These are phyloP conservation scores for Cossypha polioptera DNA, from an alignment of 2,797 vertebrate species.

Conservation along the genomic window DNA sequence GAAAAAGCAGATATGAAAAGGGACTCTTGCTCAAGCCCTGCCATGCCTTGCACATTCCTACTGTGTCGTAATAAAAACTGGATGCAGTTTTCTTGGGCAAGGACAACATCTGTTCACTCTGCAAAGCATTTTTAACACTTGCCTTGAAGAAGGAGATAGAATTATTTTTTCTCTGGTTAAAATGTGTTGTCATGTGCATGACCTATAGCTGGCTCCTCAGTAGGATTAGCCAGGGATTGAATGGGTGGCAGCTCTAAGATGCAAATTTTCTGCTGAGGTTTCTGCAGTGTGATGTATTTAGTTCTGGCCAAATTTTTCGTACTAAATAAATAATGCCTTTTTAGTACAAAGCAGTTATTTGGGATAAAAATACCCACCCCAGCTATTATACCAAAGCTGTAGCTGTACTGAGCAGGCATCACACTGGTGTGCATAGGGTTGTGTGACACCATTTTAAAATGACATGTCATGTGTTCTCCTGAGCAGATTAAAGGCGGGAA, in stretches of 20 bases:
- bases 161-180: neutral
- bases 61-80: neutral
- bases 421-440: no score
- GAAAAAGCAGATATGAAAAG: neutral
- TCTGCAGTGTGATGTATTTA: neutral
- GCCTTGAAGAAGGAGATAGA: neutral
- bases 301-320: neutral
- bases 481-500: slow-evolving; percentile 90
- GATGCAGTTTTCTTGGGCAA: neutral
- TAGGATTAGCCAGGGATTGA: neutral
- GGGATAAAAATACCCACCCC: neutral
- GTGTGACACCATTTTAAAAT: neutral
- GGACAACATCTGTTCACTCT: neutral
- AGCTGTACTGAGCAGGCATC: neutral
- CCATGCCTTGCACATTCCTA: neutral
- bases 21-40: neutral
- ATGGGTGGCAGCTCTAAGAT: neutral
- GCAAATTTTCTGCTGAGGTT: neutral
- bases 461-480: rapidly evolving
- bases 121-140: neutral
- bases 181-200: neutral
- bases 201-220: neutral
- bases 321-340: neutral
- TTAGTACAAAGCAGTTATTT: neutral
- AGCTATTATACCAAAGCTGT: neutral